Conservation (phyloP, 2,797 vertebrate species). For the Gymnodraco acuticeps region DNA sequence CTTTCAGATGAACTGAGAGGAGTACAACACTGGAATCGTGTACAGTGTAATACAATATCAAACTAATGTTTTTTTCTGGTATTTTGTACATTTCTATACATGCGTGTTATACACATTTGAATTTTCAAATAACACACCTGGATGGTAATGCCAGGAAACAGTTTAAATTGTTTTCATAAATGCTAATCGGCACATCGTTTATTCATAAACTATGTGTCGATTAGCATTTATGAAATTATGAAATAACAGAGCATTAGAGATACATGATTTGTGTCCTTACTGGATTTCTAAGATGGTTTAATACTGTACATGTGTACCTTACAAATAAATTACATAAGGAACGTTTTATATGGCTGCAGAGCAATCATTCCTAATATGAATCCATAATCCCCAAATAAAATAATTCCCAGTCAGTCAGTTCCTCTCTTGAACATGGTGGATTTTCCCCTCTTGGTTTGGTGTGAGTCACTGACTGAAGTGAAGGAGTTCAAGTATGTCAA, state of each 20-base stretch:
- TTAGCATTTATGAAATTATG: no score
- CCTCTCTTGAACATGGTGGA: constrained; percentile 1
- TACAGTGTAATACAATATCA: constrained; percentile 16
- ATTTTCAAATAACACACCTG: constrained; percentile 18
- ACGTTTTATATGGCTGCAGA: background rate
- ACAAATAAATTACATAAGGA: background rate
- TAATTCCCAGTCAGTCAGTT: background rate
- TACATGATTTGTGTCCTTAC: background rate
- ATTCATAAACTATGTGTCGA: background rate
- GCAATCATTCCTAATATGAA: background rate
- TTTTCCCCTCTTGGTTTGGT: constrained; percentile 4
- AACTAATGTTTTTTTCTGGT: background rate
- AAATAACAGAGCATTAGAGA: background rate
- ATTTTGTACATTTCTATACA: constrained; percentile 2
- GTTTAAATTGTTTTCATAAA: background rate
- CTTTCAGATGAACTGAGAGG: constrained; percentile 11
- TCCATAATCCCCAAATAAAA: background rate
- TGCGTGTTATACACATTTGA: background rate
- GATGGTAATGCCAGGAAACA: constrained; percentile 1
- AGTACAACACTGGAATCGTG: constrained; percentile 16
- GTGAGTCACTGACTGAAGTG: constrained; percentile 16
- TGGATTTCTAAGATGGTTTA: background rate
- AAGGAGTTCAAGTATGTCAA: constrained; percentile 27
- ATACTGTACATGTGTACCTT: background rate
- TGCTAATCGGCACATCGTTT: background rate